Evolutionary conservation across 92 coral and sea anemone genomes (phyloP), one percentile per base, ranked within the genome.

Genomic region (Paragorgia papillata): DNA sequence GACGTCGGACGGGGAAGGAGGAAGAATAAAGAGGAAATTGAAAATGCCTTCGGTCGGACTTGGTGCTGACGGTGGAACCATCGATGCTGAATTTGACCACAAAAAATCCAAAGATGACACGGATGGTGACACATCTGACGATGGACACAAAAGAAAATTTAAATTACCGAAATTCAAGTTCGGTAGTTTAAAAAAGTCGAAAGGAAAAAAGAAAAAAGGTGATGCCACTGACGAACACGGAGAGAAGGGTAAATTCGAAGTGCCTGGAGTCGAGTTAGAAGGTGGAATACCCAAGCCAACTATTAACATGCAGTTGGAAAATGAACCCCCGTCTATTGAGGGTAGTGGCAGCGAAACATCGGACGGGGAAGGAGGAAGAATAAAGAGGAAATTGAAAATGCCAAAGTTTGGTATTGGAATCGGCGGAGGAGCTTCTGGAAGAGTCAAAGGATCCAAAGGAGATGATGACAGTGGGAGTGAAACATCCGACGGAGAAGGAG

Each of bases 401-500:
- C 76, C 76, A 48, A 43, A 51, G 10, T 26, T 40, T 46, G 62
- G 62, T 17, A 51, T 51, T 41, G n/a, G 28, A 49, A 7, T 49
- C 58, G 58, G 58, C 3, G 62, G 62, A 3, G 62, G 62, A 28
- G 62, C 15, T 3, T 56, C 62, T 13, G 31, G 62, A 22, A 28
- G 22, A 28, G 62, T 56, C 2, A 22, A 17, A 56, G 30, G 30
- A 56, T 32, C 57, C 57, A 55, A 5, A 68, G 10, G 58, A 35
- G 13, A 6, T 28, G 62, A 56, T 3, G 62, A 56, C 9, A 56
- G 62, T 15, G 62, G 41, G 8, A 70, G 77, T 34, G 60, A 50
- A 0, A 70, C 77, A 13, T 70, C 77, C 1, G 77, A 70, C 53
- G 77, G 77, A 9, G 41, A 70, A 30, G 77, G 77, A 17, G 62